A percentile compares a stretch with the other conserved stretches of the same genome.
These are phyloP conservation scores for Melanotaenia trifasciata DNA, from an alignment of 2,797 vertebrate genomes.

Conservation along the genomic window DNA sequence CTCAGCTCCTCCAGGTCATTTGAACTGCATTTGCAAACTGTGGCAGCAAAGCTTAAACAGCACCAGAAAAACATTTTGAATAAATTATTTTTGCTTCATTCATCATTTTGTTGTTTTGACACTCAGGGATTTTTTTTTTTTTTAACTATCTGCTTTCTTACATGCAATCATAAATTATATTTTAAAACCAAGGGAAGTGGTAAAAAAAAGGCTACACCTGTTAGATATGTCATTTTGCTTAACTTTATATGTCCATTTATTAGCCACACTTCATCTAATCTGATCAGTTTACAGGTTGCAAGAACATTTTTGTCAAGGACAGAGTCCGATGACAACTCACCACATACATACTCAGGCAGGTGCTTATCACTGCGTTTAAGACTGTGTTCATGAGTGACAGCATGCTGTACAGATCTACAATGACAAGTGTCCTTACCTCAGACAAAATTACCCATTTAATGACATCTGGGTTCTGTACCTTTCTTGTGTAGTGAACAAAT, in stretches of 20 bases:
- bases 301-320: conserved; percentile 44
- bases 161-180: not conserved
- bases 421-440: conserved; percentile 1
- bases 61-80: not conserved
- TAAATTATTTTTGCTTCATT: not conserved
- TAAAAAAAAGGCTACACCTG: not conserved
- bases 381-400: not conserved
- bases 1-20: not conserved
- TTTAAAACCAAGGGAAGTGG: not conserved
- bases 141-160: not conserved
- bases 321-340: conserved; percentile 71
- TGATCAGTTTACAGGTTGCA: not conserved
- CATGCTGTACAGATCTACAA: not conserved
- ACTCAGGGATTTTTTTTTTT: not conserved
- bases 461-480: not conserved
- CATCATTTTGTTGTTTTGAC: too few relatives aligned
- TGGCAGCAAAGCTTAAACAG: not conserved
- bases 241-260: not conserved
- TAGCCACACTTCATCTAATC: conserved; percentile 49
- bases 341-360: not conserved
- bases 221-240: not conserved
- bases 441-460: conserved; percentile 28
- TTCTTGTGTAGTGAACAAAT: conserved; percentile 19
- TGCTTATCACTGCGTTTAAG: conserved; percentile 12
- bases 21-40: not conserved